Evolutionary conservation across 2,888 invertebrate species (phyloP).

Genomic region (Melieria picta): DNA sequence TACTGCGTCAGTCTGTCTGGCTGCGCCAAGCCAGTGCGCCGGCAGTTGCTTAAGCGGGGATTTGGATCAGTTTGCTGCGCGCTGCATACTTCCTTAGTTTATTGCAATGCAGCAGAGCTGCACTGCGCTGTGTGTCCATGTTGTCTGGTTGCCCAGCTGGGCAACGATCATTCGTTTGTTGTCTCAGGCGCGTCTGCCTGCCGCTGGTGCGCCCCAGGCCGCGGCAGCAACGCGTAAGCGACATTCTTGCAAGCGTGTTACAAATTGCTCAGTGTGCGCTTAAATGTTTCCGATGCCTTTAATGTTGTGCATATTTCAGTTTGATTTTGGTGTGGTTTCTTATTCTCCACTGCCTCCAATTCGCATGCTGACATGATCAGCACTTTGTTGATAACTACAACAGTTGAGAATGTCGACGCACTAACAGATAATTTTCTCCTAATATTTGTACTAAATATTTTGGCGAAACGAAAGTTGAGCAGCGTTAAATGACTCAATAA

Average conservation of each 20-base stretch:
- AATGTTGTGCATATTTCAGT: conserved; percentile 18
- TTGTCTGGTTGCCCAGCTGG: background rate
- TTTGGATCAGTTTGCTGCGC: conserved; percentile 28
- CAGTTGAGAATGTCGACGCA: no score
- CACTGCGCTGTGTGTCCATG: conserved; percentile 8
- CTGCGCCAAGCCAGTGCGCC: background rate
- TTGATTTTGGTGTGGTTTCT: conserved; percentile 23
- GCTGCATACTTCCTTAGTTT: conserved; percentile 33
- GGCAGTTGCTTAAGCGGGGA: conserved; percentile 34
- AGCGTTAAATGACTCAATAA: no score
- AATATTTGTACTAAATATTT: no score
- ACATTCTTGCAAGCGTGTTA: conserved; percentile 38
- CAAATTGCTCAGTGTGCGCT: conserved; percentile 48
- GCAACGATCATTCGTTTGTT: no score
- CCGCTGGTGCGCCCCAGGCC: no score
- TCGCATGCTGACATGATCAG: conserved; percentile 35
- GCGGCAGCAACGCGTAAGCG: conserved; percentile 18
- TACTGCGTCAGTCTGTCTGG: conserved; percentile 43
- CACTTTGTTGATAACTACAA: conserved; percentile 29
- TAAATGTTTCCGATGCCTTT: conserved; percentile 41
- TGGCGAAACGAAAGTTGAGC: no score
- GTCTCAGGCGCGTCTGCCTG: no score
- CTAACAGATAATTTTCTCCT: no score
- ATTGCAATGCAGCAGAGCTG: background rate
- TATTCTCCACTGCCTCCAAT: conserved; percentile 21